phyloP scores from a whole-genome alignment of 2,888 invertebrate species.

The Callosobruchus maculatus region DNA sequence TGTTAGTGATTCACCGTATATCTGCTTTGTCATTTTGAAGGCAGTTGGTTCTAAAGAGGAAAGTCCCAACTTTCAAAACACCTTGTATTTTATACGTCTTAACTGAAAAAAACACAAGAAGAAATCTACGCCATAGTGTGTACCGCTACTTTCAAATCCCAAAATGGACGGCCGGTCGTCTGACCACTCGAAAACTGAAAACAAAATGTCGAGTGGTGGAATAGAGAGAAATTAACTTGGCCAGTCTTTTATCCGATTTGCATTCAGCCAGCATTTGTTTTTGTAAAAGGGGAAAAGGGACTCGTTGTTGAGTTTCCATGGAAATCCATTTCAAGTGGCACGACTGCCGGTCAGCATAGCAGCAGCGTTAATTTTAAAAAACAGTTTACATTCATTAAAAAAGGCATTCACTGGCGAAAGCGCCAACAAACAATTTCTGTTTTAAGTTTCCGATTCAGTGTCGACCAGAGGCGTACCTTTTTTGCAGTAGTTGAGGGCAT shows the following conservation, averaged over 20 bases:
- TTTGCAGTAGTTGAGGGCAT: too few species aligned
- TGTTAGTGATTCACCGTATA: too few species aligned
- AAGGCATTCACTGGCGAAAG: slow-evolving; percentile 9
- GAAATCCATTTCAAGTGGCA: slow-evolving; percentile 19
- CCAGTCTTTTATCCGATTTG: slow-evolving; percentile 25
- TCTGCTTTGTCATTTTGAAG: too few species aligned
- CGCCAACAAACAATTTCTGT: slow-evolving; percentile 14
- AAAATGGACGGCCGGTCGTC: neutral
- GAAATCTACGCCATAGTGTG: neutral
- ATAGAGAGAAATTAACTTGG: slow-evolving; percentile 18
- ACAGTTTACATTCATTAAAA: slow-evolving; percentile 24
- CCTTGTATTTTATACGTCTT: too few species aligned
- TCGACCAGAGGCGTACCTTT: neutral
- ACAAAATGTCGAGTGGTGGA: slow-evolving; percentile 27
- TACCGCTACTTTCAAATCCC: slow-evolving; percentile 24
- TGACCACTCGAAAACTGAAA: slow-evolving; percentile 29
- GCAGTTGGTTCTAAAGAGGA: too few species aligned
- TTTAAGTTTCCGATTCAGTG: slow-evolving; percentile 5
- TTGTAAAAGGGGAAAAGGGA: slow-evolving; percentile 14
- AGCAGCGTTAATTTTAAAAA: slow-evolving; percentile 21
- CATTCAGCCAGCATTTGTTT: slow-evolving; percentile 12
- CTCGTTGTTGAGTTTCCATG: slow-evolving; percentile 21
- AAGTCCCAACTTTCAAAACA: too few species aligned
- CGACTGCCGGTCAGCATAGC: slow-evolving; percentile 17
- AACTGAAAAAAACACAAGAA: too few species aligned